Evolutionary conservation across 2,888 invertebrate genomes (phyloP).

Genomic region (Diplolepis rosae): DNA sequence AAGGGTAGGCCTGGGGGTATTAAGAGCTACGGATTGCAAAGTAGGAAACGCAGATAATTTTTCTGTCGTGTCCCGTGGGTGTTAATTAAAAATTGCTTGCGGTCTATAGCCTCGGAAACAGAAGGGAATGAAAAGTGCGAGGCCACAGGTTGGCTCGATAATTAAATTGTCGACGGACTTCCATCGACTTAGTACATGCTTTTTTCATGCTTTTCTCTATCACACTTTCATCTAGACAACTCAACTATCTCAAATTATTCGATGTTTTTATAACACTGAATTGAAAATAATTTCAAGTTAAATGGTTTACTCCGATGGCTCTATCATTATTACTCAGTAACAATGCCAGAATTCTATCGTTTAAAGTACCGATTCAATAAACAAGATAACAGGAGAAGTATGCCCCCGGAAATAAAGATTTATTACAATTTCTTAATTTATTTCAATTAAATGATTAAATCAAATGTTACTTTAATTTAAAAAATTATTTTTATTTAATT

Average conservation of each 20-base stretch:
- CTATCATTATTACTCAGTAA: background rate
- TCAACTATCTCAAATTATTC: background rate
- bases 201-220: background rate
- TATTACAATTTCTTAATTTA: too few relatives aligned
- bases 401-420: too few relatives aligned
- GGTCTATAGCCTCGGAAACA: slow-evolving; percentile 58
- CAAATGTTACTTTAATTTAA: background rate
- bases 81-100: slow-evolving; percentile 67
- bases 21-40: background rate
- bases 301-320: background rate
- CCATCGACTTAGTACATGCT: slow-evolving; percentile 36
- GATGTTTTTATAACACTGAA: slow-evolving; percentile 1
- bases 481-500: background rate
- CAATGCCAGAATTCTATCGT: background rate
- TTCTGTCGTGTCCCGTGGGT: slow-evolving; percentile 56
- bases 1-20: background rate
- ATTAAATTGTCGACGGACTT: slow-evolving; percentile 60
- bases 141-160: slow-evolving; percentile 51
- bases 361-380: background rate
- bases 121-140: slow-evolving; percentile 4
- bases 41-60: slow-evolving; percentile 45
- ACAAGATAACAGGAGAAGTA: background rate
- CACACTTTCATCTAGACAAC: background rate
- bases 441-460: too few relatives aligned
- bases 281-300: background rate